Percentiles rank a stretch among this genome's conserved stretches.
Conservation (phyloP, 2,888 invertebrate genomes). For the Cataglyphis cursor region DNA sequence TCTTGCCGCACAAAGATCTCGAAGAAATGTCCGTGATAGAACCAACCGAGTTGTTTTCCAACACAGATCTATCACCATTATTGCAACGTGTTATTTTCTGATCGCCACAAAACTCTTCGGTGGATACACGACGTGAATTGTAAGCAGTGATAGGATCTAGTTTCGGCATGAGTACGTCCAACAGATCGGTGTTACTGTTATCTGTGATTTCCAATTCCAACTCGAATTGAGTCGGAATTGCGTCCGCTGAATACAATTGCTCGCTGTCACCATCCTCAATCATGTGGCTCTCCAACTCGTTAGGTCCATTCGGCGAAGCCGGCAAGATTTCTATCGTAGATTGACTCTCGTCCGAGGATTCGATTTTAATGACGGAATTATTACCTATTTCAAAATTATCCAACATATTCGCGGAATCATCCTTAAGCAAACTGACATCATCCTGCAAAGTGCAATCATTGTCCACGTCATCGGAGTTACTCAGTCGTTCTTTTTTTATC, state of each 20-base stretch:
- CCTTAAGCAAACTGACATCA: conserved; percentile 25
- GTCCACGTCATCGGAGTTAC: conserved; percentile 36
- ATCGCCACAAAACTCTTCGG: not conserved
- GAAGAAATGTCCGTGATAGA: not conserved
- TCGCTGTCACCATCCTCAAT: conserved; percentile 47
- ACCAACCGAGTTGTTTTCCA: not conserved
- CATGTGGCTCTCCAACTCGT: conserved; percentile 60
- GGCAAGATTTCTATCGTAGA: conserved; percentile 84
- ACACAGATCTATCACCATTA: conserved; percentile 19
- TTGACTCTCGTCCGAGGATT: conserved; percentile 85
- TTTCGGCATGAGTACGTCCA: conserved; percentile 72
- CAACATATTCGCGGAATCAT: conserved; percentile 18
- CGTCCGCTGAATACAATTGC: conserved; percentile 78
- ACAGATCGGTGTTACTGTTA: conserved; percentile 72
- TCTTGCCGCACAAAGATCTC: not conserved
- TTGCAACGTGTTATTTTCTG: not conserved
- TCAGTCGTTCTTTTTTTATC: conserved; percentile 54
- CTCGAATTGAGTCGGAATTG: conserved; percentile 83
- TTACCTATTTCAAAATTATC: conserved; percentile 46
- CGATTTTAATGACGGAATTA: conserved; percentile 81
- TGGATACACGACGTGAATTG: not conserved
- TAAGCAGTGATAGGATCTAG: conserved; percentile 33
- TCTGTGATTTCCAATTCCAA: conserved; percentile 83
- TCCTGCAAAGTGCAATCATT: conserved; percentile 27
- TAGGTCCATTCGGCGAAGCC: conserved; percentile 79